Evolutionary conservation across 2,113 vertebrate genomes (phyloP).

Genomic region (Myanophis thanlyinensis): DNA sequence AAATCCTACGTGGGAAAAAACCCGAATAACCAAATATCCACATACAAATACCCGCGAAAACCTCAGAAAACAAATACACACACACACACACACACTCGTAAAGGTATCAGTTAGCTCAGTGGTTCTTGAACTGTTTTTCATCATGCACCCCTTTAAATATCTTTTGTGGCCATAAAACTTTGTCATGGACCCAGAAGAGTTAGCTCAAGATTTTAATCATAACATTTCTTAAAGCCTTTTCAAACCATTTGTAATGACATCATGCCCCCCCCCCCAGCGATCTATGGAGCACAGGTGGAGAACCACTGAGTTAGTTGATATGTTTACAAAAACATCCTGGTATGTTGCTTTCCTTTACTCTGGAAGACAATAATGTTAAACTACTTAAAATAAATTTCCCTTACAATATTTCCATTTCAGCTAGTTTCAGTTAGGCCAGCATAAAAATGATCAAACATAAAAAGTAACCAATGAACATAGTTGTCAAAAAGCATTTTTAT

Average conservation of each 20-base stretch:
- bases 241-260: not conserved
- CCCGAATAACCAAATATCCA: too few species aligned
- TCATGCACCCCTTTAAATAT: not conserved
- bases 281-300: not conserved
- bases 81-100: too few species aligned
- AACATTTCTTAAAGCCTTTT: not conserved
- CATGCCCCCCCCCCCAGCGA: too few species aligned
- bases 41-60: too few species aligned
- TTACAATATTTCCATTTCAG: not conserved
- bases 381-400: conserved; percentile 21
- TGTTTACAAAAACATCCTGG: not conserved
- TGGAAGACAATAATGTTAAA: not conserved
- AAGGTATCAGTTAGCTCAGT: not conserved
- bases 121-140: not conserved
- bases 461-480: not conserved
- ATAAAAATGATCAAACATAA: not conserved
- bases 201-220: not conserved
- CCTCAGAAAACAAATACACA: too few species aligned
- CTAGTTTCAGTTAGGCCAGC: not conserved
- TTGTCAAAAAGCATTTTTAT: not conserved
- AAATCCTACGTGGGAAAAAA: too few species aligned
- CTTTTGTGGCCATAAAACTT: not conserved
- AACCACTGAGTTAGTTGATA: not conserved
- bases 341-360: not conserved
- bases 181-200: not conserved